Evolutionary conservation across 2,888 invertebrate genomes (phyloP).

Genomic region (Apeira syringaria): DNA sequence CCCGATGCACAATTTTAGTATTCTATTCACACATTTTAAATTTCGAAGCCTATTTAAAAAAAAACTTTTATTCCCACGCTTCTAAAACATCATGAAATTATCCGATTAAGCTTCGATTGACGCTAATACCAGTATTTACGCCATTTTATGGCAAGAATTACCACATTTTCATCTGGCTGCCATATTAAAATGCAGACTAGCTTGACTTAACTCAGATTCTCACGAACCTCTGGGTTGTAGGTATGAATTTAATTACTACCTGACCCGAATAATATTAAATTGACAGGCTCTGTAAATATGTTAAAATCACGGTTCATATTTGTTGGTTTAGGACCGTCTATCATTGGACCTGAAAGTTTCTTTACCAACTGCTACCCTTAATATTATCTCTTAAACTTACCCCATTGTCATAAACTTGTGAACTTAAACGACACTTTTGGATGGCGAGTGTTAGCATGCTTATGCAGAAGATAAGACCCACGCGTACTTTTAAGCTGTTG

Average conservation of each 20-base stretch:
- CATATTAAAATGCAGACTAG: constrained; percentile 17
- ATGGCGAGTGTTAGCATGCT: constrained; percentile 11
- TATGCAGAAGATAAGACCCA: constrained; percentile 7
- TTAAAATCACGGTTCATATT: constrained; percentile 23
- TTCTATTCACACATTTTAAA: too few species aligned
- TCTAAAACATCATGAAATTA: too few species aligned
- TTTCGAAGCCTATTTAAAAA: too few species aligned
- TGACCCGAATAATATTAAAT: constrained; percentile 27
- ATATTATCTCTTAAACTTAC: constrained; percentile 22
- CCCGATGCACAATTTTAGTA: too few species aligned
- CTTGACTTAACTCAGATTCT: constrained; percentile 10
- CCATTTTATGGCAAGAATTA: constrained; percentile 5
- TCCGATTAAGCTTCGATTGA: too few species aligned
- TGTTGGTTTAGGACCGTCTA: constrained; percentile 31
- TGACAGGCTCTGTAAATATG: constrained; percentile 22
- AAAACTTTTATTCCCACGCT: too few species aligned
- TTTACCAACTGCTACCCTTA: constrained; percentile 16
- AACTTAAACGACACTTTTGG: constrained; percentile 19
- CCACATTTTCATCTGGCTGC: constrained; percentile 14
- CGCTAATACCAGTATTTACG: too few species aligned
- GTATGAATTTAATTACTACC: constrained; percentile 23
- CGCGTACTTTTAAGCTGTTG: not conserved
- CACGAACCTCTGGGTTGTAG: constrained; percentile 13
- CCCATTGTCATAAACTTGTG: constrained; percentile 23
- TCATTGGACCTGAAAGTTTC: constrained; percentile 26